These are phyloP conservation scores for Drosophila bunnanda DNA, from an alignment of 2,888 invertebrate species.

Conservation along the genomic window DNA sequence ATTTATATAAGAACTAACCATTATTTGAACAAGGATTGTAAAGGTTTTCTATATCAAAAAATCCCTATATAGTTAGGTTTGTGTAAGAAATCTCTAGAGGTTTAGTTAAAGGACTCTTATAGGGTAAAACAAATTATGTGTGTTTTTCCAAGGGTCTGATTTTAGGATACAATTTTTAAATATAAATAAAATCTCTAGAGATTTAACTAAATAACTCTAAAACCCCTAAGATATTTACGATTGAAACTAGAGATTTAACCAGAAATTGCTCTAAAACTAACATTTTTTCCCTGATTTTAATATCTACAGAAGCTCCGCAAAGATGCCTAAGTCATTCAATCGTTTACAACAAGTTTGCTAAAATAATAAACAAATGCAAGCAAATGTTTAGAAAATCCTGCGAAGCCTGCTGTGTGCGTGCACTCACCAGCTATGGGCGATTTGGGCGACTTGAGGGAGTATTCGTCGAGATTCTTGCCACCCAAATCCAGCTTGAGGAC, in stretches of 20 bases:
- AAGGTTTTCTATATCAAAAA: background rate
- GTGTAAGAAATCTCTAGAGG: background rate
- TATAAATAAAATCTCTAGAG: background rate
- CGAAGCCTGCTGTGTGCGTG: fast-evolving
- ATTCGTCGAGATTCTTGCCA: conserved; percentile 81
- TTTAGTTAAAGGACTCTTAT: background rate
- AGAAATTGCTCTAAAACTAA: background rate
- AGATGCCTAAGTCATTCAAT: no score
- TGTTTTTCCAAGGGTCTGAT: no score
- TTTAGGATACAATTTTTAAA: background rate
- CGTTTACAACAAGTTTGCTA: background rate
- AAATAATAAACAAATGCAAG: background rate
- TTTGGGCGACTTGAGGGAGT: conserved; percentile 83
- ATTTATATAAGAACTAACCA: background rate
- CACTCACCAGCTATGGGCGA: conserved; percentile 83
- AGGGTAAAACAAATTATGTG: no score
- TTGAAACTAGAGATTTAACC: background rate
- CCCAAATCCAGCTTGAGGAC: conserved; percentile 83
- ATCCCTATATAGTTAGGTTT: background rate
- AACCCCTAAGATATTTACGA: background rate
- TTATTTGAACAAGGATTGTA: background rate
- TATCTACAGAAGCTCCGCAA: background rate
- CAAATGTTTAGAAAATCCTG: background rate
- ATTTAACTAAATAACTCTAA: background rate
- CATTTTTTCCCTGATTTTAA: background rate